phyloP scores from a whole-genome alignment of 2,797 vertebrate genomes.

The Muscicapa striata region DNA sequence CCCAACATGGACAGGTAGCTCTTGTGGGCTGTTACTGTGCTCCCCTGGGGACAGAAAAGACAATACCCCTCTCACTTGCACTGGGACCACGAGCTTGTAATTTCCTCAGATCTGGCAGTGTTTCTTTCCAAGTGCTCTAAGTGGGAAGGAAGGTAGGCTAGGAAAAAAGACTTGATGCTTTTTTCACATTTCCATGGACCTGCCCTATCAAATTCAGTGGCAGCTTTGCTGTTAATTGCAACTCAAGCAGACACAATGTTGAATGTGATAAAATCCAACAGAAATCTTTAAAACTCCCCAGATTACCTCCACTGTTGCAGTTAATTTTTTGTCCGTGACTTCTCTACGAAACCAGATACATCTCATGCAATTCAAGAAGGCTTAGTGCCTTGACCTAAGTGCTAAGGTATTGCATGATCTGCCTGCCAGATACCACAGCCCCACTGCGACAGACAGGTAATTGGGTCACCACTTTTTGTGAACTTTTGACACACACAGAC shows the following conservation, averaged over 20 bases:
- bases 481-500: conserved; percentile 38
- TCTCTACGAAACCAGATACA: conserved; percentile 22
- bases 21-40: background rate
- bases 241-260: background rate
- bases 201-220: background rate
- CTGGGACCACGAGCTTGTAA: accelerated
- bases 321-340: conserved; percentile 45
- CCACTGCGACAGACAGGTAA: conserved; percentile 23
- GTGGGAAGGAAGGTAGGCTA: background rate
- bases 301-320: conserved; percentile 7
- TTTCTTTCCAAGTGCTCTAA: background rate
- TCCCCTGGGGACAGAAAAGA: background rate
- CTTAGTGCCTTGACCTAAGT: conserved; percentile 49
- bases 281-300: conserved; percentile 50
- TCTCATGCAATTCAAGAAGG: conserved; percentile 47
- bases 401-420: conserved; percentile 47
- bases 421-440: conserved; percentile 45
- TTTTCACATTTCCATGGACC: background rate
- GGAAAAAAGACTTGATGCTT: background rate
- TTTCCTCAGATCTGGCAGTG: background rate
- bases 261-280: background rate
- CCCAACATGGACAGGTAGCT: background rate
- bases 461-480: conserved; percentile 36
- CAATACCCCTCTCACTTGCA: background rate
- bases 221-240: conserved; percentile 16